Evolutionary conservation across 2,797 vertebrate species (phyloP), one percentile per base, ranked within the genome.

Genomic region (Enteromius viviparus): DNA sequence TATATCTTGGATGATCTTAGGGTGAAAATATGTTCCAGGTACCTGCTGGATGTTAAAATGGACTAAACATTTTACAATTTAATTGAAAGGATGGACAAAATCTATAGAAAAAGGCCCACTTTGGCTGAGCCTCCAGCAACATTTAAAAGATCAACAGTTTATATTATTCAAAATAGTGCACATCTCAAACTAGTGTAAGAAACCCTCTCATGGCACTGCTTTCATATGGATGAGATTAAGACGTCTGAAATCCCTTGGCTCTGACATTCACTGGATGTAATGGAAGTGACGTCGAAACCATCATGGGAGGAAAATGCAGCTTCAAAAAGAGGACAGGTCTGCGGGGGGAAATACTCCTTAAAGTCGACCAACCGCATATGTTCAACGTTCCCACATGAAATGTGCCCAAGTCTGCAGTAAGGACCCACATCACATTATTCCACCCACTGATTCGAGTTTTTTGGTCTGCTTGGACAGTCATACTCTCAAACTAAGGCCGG

Each of bases 171-270:
- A 53, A 76, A 37, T 37, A 64, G 29, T 29, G 42, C 29, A 37
- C 58, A 26, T 83, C 51, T 70, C 51, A 71, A 77, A 70, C 65
- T 1, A 49, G 23, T 32, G 40, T 29, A 34, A 45, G 51, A 78
- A 70, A 47, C 70, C 51, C 26, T 70, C 53, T 69, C 81, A 60
- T 47, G 40, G 75, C 51, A 62, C 29, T 11, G n/a, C 62, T 83
- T 78, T 83, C 40, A 70, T 77, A 78, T 69, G 64, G 81, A 83
- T 76, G 65, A 77, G 81, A 76, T 76, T 55, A 45, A 45, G 23
- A 15, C 0, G 19, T 49, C 53, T 78, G 14, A 77, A 82, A 76
- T 76, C 71, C 71, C 71, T 68, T 1, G 2, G 47, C 72, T 66
- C 21, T 60, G 51, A 71, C 75, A 62, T 51, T 71, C 75, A 40